Base-by-base conservation (phyloP, 1,140 invertebrate species). In the Hypothenemus hampei region DNA sequence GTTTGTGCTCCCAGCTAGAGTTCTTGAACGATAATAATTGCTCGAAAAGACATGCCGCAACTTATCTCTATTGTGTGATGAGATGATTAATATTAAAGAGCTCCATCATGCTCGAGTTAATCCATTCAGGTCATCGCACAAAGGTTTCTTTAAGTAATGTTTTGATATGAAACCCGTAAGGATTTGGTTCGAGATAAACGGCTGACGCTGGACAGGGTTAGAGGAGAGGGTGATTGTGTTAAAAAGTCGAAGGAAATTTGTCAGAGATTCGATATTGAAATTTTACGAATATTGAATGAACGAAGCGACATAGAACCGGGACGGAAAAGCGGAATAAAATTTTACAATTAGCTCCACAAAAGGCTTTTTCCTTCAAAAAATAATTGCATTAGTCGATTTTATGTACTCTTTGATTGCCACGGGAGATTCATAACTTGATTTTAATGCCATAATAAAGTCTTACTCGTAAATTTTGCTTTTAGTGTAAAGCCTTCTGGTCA, bases 381-480 rank as follows among this genome's bases (percentile, higher is more conserved):
- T 57, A 57, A 57, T 57, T 44, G 55, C 55, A 46, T 57, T 57
- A 50, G 39, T 45, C 44, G 46, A 45, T 57, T 57, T 57, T 57
- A 57, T 51, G 54, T 31, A 20, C 36, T 10, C 45, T 57, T 57
- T 57, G 55, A 57, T 57, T 57, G 55, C 55, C 47, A 16, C 45
- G 19, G 50, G 53, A 31, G 37, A 53, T 52, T 55, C 53, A 57
- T 59, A 59, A 58, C 52, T 48, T 59, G 23, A 55, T 58, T 53
- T 62, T 62, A 61, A 56, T 63, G 61, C 50, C 29, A 20, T 58
- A 63, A 63, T 60, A 63, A 63, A 58, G 44, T 48, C 13, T 52
- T 13, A 43, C 51, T 58, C 54, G 55, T 59, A 57, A 62, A 63
- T 63, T 60, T 63, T 60, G 48, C 61, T 58, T 56, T 55, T 41